Base-by-base conservation (phyloP, 2,113 vertebrate species). In the Romanogobio albipinnatus region DNA sequence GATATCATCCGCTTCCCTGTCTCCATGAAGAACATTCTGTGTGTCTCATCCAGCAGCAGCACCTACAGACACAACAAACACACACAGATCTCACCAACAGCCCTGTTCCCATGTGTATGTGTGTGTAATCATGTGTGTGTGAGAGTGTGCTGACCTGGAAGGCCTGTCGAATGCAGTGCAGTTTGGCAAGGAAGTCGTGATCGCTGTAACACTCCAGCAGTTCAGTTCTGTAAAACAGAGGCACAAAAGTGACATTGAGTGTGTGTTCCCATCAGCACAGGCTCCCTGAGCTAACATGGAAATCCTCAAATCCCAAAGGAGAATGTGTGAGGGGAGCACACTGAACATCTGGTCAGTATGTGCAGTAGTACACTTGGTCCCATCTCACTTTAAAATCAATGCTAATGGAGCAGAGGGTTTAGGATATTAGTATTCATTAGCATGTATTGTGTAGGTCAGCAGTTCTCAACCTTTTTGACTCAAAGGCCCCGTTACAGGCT, bases 1-100 rank as follows among this genome's bases (percentile, higher is more conserved):
- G 92, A 91, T 88, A 99, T 96, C 96, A 99, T 99, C 91, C 96
- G 97, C 88, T 98, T 98, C 84, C 98, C 98, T 7, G 97, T 96
- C 87, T 99, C 97, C 90, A 96, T 97, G 83, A 99, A 99, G 91
- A 99, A 99, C 0, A 94, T 91, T 79, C 95, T 96, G 90, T 99
- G 97, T 79, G 90, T 95, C 87, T 96, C 95, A 87, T 97, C 96
- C 45, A 96, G 85, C 88, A 99, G 92, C 82, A 99, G 93, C n/a
- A 95, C 90, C 98, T 99, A 80, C 5, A 84, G 4, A 71, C 78
- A 87, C 62, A 29, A 80, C 29, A 59, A 74, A 84, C 19, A 73
- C 1, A 14, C 11, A 61, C 73, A n/a, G 75, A n/a, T 71, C 10
- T 78, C 11, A 78, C 19, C 19, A 61, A 61, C 76, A 78, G 53